phyloP scores from a whole-genome alignment of 1,140 invertebrate genomes.

The Kradibia gibbosae region DNA sequence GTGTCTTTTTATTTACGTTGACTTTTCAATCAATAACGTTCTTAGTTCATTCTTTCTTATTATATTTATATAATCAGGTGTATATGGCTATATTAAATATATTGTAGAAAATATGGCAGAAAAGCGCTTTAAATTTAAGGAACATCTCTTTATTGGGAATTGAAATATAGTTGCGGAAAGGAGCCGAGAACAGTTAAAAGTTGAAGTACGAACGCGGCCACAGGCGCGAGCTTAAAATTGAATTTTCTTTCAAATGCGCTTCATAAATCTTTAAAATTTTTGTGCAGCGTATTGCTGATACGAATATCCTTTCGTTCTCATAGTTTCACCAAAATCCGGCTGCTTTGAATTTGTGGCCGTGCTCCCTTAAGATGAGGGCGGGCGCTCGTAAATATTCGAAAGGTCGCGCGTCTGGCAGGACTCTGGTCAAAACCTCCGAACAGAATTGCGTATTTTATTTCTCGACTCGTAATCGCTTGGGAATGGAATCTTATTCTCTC shows the following conservation, averaged over 20 bases:
- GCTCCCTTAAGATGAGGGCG: slow-evolving; percentile 12
- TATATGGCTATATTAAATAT: no score
- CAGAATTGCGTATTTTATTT: slow-evolving; percentile 13
- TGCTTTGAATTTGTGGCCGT: slow-evolving; percentile 5
- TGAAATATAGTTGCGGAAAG: not conserved
- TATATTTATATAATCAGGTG: not conserved
- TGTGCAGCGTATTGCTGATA: not conserved
- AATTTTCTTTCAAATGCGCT: slow-evolving; percentile 13
- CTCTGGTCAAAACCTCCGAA: slow-evolving; percentile 5
- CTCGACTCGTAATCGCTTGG: slow-evolving; percentile 4
- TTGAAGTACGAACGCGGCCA: no score
- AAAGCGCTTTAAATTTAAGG: not conserved
- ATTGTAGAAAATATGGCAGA: no score
- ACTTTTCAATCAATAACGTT: not conserved
- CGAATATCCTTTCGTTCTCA: not conserved
- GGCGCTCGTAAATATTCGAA: slow-evolving; percentile 32
- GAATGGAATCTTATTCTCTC: slow-evolving; percentile 21
- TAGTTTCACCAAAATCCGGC: slow-evolving; percentile 1
- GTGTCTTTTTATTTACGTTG: not conserved
- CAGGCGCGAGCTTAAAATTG: not conserved
- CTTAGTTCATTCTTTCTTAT: not conserved
- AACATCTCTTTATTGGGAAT: not conserved
- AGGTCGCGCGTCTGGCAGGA: slow-evolving; percentile 19
- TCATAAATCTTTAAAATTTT: slow-evolving; percentile 8
- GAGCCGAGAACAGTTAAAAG: not conserved